Evolutionary conservation across 2,888 invertebrate genomes (phyloP).

Genomic region (Miltochrista miniata): DNA sequence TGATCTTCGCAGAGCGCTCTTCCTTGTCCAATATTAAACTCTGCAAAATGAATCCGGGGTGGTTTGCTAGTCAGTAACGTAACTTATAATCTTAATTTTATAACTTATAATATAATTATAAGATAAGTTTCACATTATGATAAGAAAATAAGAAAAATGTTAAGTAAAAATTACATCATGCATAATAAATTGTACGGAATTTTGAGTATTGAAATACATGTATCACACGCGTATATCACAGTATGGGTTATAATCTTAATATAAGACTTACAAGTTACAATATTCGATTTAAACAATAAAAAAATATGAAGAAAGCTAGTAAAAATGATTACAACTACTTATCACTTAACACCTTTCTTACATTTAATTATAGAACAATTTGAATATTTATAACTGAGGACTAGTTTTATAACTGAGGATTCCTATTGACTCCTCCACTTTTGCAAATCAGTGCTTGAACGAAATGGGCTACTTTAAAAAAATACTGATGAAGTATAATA

Average conservation of each 20-base stretch:
- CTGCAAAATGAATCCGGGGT: constrained; percentile 69
- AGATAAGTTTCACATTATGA: constrained; percentile 7
- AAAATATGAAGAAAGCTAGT: neutral
- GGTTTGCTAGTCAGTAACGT: constrained; percentile 20
- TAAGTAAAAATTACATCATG: constrained; percentile 23
- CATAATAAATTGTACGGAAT: no score
- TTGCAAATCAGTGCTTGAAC: no score
- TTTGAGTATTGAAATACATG: neutral
- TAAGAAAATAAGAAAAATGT: constrained; percentile 44
- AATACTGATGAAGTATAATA: no score
- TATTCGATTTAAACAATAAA: neutral
- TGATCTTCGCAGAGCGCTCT: constrained; percentile 68
- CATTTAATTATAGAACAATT: constrained; percentile 40
- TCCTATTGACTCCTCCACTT: no score
- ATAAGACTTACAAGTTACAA: neutral
- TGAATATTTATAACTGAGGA: no score
- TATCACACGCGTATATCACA: no score
- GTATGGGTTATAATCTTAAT: no score
- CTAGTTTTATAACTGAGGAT: no score
- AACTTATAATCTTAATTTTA: constrained; percentile 4
- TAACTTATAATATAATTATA: constrained; percentile 10
- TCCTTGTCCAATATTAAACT: constrained; percentile 71
- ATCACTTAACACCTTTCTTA: constrained; percentile 49
- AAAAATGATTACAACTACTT: neutral
- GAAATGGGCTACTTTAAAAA: no score